Base-by-base conservation (phyloP, 1,140 invertebrate species). In the Macrobrachium nipponense region DNA sequence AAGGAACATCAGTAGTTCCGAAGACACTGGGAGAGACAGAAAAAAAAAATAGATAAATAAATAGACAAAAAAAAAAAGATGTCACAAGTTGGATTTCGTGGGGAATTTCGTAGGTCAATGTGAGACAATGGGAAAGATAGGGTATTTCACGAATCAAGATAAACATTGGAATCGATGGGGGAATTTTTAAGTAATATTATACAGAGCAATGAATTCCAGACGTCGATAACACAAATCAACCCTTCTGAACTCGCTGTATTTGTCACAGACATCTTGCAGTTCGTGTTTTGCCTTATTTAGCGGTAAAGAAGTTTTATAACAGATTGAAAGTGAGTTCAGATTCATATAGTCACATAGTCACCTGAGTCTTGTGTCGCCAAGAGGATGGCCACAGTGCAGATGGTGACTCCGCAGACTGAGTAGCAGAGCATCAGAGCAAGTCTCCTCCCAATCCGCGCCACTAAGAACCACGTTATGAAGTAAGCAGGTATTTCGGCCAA, bases 401-500 rank as follows among this genome's bases (percentile, higher is more conserved):
- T 17, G 60, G 60, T 79, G 0, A 15, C 23, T 8, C 58, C 76
- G 0, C 18, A 44, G 14, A 44, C 58, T 23, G 20, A 12, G 76
- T 60, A 61, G 14, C 58, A 36, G 2, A 27, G 10, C 59, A 60
- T 59, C 4, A 79, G 76, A 3, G 76, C 18, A 14, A n/a, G 59
- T 17, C 18, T 27, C 14, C 76, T 58, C 0, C 76, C 76, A 23
- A 17, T n/a, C 20, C 20, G 36, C 1, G 20, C n/a, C 5, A 79
- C n/a, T 4, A n/a, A n/a, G 5, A 61, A 36, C 76, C 76, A 79
- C 58, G 60, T 18, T 12, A 27, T 27, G n/a, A 62, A 23, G 76
- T 61, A 61, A 11, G 76, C n/a, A 6, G 76, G 76, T 17, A 79
- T 11, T 59, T 79, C 76, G 4, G 27, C 17, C 59, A 79, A 15